Percentiles rank a stretch among this genome's conserved stretches.
phyloP scores from a whole-genome alignment of 2,888 invertebrate species.

The Nebria brevicollis region DNA sequence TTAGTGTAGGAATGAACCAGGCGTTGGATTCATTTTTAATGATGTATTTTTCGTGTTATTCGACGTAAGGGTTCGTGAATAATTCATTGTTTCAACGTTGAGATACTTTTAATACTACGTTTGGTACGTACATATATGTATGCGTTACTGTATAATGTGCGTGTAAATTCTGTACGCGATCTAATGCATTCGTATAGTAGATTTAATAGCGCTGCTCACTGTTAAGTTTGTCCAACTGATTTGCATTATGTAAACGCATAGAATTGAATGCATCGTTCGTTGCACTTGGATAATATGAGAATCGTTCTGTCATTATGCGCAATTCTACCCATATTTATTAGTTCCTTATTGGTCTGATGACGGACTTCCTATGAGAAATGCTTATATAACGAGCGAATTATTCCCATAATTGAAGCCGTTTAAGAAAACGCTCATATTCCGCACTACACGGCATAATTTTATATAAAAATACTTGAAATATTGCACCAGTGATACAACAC shows the following conservation, averaged over 20 bases:
- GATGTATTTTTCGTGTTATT: slow-evolving; percentile 9
- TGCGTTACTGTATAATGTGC: not conserved
- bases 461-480: too few relatives aligned
- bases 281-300: not conserved
- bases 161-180: not conserved
- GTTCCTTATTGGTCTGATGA: not conserved
- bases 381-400: not conserved
- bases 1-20: too few relatives aligned
- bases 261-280: not conserved
- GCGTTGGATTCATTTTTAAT: slow-evolving; percentile 18
- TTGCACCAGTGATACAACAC: not conserved
- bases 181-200: not conserved
- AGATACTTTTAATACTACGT: too few relatives aligned
- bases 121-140: not conserved
- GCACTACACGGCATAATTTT: too few relatives aligned
- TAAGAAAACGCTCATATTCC: too few relatives aligned
- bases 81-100: not conserved
- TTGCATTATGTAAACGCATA: not conserved
- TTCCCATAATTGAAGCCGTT: not conserved
- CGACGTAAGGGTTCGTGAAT: slow-evolving; percentile 6
- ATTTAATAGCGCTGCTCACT: not conserved
- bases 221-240: not conserved
- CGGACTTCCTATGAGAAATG: not conserved
- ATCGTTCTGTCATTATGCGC: not conserved
- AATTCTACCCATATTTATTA: not conserved